Evolutionary conservation across 2,797 vertebrate genomes (phyloP).

Genomic region (Myotis vivesi): DNA sequence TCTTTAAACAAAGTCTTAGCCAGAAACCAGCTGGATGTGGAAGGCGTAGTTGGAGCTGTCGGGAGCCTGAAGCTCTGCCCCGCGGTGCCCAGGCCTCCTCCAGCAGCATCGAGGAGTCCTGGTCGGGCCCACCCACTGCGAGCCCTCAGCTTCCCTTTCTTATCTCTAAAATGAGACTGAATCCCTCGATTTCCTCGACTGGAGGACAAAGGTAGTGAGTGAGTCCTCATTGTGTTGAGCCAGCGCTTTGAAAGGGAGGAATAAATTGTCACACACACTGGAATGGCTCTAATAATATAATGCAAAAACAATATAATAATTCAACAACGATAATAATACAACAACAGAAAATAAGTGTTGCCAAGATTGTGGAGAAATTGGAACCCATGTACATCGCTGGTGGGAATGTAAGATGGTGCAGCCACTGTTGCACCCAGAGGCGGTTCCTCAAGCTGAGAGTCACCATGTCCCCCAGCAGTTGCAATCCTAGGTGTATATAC

Average conservation of each 20-base stretch:
- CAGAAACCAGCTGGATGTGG: not conserved
- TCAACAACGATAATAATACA: too few species aligned
- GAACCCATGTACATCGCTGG: fast-evolving
- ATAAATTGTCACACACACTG: not conserved
- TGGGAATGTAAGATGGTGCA: fast-evolving
- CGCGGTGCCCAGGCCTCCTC: not conserved
- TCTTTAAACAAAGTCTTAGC: not conserved
- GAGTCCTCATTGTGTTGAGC: not conserved
- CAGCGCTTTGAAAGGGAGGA: not conserved
- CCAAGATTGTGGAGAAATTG: not conserved
- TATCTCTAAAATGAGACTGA: not conserved
- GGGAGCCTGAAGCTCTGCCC: not conserved
- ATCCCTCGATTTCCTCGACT: not conserved
- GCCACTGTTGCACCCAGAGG: not conserved
- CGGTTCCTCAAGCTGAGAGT: not conserved
- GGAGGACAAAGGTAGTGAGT: not conserved
- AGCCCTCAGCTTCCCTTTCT: not conserved
- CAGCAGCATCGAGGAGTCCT: not conserved
- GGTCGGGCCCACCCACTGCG: not conserved
- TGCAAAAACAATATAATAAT: too few species aligned
- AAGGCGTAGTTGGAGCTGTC: too few species aligned
- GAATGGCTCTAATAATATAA: not conserved
- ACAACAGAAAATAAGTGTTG: not conserved
- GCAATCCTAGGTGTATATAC: fast-evolving
- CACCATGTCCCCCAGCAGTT: not conserved